A percentile compares a stretch with the other conserved stretches of the same genome.
These are phyloP conservation scores for Nebria ingens DNA, from an alignment of 1,140 invertebrate genomes.

Conservation along the genomic window DNA sequence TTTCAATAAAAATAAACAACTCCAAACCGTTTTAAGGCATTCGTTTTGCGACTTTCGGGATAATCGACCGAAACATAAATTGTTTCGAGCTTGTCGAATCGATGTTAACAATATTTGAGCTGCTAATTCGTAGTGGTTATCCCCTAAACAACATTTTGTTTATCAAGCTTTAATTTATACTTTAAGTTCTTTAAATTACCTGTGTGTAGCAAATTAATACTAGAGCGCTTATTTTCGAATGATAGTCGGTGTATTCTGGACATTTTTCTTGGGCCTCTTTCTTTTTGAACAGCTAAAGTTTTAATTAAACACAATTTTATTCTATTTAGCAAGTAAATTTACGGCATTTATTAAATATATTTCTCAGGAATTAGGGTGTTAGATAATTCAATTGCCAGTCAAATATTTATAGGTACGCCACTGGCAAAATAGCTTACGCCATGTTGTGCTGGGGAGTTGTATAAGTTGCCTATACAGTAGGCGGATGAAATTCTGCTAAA, in stretches of 20 bases:
- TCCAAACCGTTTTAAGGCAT: slow-evolving; percentile 46
- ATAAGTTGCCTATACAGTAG: slow-evolving; percentile 12
- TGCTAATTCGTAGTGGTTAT: slow-evolving; percentile 38
- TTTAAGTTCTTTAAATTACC: not conserved
- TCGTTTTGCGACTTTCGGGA: slow-evolving; percentile 39
- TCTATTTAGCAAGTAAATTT: slow-evolving; percentile 15
- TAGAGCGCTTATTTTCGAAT: slow-evolving; percentile 15
- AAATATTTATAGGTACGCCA: no score
- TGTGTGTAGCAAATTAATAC: slow-evolving; percentile 1
- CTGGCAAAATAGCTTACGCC: no score
- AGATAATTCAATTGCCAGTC: no score
- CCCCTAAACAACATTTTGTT: slow-evolving; percentile 7
- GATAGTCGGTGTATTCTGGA: slow-evolving; percentile 27
- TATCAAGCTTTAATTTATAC: slow-evolving; percentile 4
- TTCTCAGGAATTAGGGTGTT: no score
- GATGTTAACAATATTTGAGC: slow-evolving; percentile 45
- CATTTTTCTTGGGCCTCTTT: slow-evolving; percentile 57
- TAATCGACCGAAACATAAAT: slow-evolving; percentile 40
- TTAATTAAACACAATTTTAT: not conserved
- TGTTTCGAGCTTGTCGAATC: slow-evolving; percentile 41
- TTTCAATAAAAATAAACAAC: slow-evolving; percentile 43
- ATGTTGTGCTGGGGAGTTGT: no score
- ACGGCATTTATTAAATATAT: slow-evolving; percentile 4
- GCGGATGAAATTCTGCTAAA: not conserved
- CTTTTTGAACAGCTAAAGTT: slow-evolving; percentile 62